A percentile compares a stretch with the other conserved stretches of the same genome.
Conservation (phyloP, 2,888 invertebrate genomes). For the Eupeodes luniger region DNA sequence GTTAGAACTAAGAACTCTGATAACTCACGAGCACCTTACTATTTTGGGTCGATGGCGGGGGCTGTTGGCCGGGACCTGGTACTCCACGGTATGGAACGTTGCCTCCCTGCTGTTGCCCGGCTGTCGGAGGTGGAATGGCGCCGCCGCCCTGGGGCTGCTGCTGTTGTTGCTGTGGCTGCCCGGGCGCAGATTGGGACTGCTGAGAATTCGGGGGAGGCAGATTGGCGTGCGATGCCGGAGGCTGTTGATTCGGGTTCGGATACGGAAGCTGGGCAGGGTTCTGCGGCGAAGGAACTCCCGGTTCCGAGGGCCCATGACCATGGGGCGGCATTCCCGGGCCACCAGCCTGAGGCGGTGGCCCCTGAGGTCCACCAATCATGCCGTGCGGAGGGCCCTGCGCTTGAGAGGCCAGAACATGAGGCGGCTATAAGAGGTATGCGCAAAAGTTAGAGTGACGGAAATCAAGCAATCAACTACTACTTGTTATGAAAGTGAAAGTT, state of each 20-base stretch:
- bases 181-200: constrained; percentile 79
- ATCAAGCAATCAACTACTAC: neutral
- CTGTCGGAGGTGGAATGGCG: constrained; percentile 63
- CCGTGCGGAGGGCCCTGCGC: constrained; percentile 82
- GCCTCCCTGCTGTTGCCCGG: constrained; percentile 77
- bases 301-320: constrained; percentile 76
- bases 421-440: constrained; percentile 84
- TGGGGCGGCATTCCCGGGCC: constrained; percentile 84
- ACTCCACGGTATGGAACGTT: constrained; percentile 79
- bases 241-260: constrained; percentile 80
- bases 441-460: no score
- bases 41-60: constrained; percentile 77
- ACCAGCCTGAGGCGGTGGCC: constrained; percentile 78
- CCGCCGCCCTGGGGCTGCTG: constrained; percentile 76
- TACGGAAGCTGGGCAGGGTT: constrained; percentile 80
- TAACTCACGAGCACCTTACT: constrained; percentile 75
- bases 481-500: neutral
- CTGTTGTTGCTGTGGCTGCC: constrained; percentile 77
- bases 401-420: constrained; percentile 85
- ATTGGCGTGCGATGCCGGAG: constrained; percentile 80
- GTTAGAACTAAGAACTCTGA: neutral
- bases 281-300: constrained; percentile 77
- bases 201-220: constrained; percentile 81
- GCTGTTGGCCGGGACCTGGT: constrained; percentile 78
- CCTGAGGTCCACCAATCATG: constrained; percentile 80